Conservation (phyloP, 2,888 invertebrate species). For the Sepioteuthis lessoniana region DNA sequence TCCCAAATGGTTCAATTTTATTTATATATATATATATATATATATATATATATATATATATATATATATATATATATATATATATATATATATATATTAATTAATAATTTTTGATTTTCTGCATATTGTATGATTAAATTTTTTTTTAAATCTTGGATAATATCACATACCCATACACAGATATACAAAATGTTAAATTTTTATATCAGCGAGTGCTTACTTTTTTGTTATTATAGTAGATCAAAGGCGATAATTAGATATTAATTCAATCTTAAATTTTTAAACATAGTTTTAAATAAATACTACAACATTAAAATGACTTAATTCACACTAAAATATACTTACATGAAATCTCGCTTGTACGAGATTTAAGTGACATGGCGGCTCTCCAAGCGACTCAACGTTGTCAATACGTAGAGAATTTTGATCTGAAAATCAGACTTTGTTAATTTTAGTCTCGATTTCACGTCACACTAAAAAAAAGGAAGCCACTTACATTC, state of each 20-base stretch:
- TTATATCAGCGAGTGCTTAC: too few relatives aligned
- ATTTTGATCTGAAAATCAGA: too few relatives aligned
- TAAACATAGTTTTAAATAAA: neutral
- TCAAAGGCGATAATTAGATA: neutral
- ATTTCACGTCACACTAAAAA: neutral
- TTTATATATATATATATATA: too few relatives aligned
- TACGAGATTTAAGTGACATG: neutral
- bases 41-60: too few relatives aligned
- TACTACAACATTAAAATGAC: neutral
- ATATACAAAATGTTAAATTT: too few relatives aligned
- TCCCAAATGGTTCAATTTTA: too few relatives aligned
- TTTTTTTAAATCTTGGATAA: neutral
- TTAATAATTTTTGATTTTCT: too few relatives aligned
- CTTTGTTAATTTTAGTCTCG: neutral
- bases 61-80: too few relatives aligned
- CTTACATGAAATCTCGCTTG: neutral
- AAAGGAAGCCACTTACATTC: neutral
- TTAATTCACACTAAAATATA: neutral
- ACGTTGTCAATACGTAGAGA: neutral
- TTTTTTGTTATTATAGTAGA: too few relatives aligned
- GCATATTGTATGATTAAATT: neutral
- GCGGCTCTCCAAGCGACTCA: neutral
- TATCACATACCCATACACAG: too few relatives aligned
- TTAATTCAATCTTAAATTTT: neutral
- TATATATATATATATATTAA: too few relatives aligned